Percentiles rank a stretch among this genome's conserved stretches.
phyloP scores from a whole-genome alignment of 2,888 invertebrate genomes.

The Acholoe squamosa region DNA sequence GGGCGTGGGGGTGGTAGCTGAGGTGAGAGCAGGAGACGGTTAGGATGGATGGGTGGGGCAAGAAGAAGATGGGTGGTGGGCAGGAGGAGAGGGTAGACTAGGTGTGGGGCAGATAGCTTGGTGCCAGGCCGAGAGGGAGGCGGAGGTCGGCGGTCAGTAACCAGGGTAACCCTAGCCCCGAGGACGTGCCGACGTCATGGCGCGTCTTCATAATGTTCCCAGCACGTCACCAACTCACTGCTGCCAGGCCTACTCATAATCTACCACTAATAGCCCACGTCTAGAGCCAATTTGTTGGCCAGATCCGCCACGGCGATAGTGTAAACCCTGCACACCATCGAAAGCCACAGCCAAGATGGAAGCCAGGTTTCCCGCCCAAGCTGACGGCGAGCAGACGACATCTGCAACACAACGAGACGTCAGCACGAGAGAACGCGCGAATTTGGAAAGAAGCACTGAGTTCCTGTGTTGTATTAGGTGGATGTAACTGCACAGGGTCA shows the following conservation, averaged over 20 bases:
- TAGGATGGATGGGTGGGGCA: background rate
- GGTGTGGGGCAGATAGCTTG: background rate
- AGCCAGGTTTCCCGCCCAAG: background rate
- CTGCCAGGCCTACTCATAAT: slow-evolving; percentile 38
- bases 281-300: slow-evolving; percentile 43
- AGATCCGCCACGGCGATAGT: slow-evolving; percentile 41
- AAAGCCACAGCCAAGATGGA: background rate
- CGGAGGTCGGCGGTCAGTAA: slow-evolving; percentile 12
- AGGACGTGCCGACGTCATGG: slow-evolving; percentile 51
- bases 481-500: too few species aligned
- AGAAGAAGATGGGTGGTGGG: background rate
- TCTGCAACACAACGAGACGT: background rate
- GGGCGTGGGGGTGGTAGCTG: too few species aligned
- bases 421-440: background rate
- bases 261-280: slow-evolving; percentile 44
- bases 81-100: background rate
- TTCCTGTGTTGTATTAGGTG: too few species aligned
- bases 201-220: slow-evolving; percentile 54
- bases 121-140: slow-evolving; percentile 23
- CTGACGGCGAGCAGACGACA: slow-evolving; percentile 48
- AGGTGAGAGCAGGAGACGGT: background rate
- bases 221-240: slow-evolving; percentile 10
- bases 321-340: background rate
- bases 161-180: slow-evolving; percentile 25
- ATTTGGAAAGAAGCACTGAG: too few species aligned